A percentile compares a stretch with the other conserved stretches of the same genome.
These are phyloP conservation scores for Styela clava DNA, from an alignment of 23 tunicate genomes.

Conservation along the genomic window DNA sequence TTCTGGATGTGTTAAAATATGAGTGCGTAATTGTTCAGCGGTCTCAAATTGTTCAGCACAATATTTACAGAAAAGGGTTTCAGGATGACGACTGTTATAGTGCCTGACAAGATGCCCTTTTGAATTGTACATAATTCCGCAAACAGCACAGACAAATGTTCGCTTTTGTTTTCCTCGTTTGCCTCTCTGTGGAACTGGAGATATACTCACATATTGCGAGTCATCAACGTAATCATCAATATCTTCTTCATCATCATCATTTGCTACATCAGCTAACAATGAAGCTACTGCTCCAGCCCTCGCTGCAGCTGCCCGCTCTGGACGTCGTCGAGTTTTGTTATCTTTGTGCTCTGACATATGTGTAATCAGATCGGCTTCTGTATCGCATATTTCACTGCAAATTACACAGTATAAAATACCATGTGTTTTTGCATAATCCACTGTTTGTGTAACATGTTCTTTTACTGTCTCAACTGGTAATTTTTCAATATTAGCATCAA, in stretches of 20 bases:
- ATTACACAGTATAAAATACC: slow-evolving; percentile 27
- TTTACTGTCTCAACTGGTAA: background rate
- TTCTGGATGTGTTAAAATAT: background rate
- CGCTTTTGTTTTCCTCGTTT: background rate
- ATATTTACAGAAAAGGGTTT: slow-evolving; percentile 13
- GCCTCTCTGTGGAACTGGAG: background rate
- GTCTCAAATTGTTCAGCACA: slow-evolving; percentile 17
- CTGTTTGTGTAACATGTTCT: slow-evolving; percentile 4
- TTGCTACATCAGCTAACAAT: background rate
- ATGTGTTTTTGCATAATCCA: slow-evolving; percentile 14
- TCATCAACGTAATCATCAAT: background rate
- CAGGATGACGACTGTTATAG: slow-evolving; percentile 16
- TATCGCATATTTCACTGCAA: slow-evolving; percentile 13
- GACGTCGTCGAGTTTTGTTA: background rate
- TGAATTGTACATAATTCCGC: background rate
- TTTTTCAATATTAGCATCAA: background rate
- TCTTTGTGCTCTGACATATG: slow-evolving; percentile 27
- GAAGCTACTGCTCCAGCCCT: background rate
- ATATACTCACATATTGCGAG: background rate
- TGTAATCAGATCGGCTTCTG: background rate
- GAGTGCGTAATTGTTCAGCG: slow-evolving; percentile 11
- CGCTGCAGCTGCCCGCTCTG: slow-evolving; percentile 20
- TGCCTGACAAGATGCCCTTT: slow-evolving; percentile 16
- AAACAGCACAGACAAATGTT: slow-evolving; percentile 13
- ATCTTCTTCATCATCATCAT: slow-evolving; percentile 6